These are phyloP conservation scores for Nyctibius bracteatus DNA, from an alignment of 2,113 vertebrate genomes.

Conservation along the genomic window DNA sequence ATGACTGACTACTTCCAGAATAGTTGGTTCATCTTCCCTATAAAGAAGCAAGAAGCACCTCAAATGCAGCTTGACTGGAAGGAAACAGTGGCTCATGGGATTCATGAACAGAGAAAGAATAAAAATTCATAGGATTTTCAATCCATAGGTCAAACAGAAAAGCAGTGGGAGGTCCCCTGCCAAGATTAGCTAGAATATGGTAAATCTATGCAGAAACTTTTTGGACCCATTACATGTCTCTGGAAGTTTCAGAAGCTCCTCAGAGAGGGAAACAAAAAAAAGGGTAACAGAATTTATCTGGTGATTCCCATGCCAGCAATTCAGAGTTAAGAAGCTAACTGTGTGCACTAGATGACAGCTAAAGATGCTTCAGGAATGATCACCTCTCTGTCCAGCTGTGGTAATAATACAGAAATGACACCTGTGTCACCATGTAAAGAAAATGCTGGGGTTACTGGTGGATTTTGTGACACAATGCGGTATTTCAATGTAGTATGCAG, in stretches of 20 bases:
- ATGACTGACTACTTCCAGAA: neutral
- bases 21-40: neutral
- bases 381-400: conserved; percentile 87
- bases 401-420: conserved; percentile 63
- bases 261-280: neutral
- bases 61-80: neutral
- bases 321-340: neutral
- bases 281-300: neutral
- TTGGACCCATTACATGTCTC: neutral
- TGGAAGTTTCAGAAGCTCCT: neutral
- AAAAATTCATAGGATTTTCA: neutral
- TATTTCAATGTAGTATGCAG: conserved; percentile 76
- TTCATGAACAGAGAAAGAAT: neutral
- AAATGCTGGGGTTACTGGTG: conserved; percentile 61
- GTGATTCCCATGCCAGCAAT: neutral
- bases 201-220: neutral
- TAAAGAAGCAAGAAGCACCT: neutral
- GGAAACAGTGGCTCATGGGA: neutral
- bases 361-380: neutral
- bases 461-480: conserved; percentile 69
- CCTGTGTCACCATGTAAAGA: conserved; percentile 73
- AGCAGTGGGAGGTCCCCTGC: neutral
- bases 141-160: neutral
- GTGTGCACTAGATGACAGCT: neutral
- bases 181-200: neutral